These are phyloP conservation scores for Tarsius wallacei DNA, from an alignment of 2,797 vertebrate genomes.

Conservation along the genomic window DNA sequence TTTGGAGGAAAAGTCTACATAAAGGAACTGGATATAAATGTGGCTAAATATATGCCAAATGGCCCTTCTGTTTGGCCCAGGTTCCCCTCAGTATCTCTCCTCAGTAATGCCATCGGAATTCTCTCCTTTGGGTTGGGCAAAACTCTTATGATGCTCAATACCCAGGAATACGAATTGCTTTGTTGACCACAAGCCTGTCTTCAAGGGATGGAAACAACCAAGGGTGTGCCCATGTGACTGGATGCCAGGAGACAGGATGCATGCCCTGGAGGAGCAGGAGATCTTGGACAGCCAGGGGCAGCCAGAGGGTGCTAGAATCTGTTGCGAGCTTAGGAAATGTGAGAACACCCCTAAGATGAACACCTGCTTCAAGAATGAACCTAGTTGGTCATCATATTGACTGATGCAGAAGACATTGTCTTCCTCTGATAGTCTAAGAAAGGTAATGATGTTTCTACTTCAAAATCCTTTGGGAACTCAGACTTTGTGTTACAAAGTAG, in stretches of 20 bases:
- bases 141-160: too few relatives aligned
- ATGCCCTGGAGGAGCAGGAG: background rate
- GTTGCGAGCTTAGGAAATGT: background rate
- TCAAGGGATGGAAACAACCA: background rate
- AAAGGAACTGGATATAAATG: background rate
- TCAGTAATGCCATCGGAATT: too few relatives aligned
- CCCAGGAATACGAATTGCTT: background rate
- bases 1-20: background rate
- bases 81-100: fast-evolving
- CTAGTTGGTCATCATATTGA: fast-evolving
- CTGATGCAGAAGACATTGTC: too few relatives aligned
- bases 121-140: background rate
- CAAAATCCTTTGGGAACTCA: background rate
- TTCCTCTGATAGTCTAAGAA: background rate
- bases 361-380: background rate
- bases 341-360: fast-evolving
- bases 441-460: background rate
- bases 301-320: background rate
- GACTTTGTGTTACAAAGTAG: background rate
- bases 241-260: too few relatives aligned
- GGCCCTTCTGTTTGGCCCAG: background rate
- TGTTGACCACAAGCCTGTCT: background rate
- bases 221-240: fast-evolving
- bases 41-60: background rate
- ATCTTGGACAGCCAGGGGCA: background rate